Base-by-base conservation (phyloP, 2,113 vertebrate genomes). In the Rhineura floridana region DNA sequence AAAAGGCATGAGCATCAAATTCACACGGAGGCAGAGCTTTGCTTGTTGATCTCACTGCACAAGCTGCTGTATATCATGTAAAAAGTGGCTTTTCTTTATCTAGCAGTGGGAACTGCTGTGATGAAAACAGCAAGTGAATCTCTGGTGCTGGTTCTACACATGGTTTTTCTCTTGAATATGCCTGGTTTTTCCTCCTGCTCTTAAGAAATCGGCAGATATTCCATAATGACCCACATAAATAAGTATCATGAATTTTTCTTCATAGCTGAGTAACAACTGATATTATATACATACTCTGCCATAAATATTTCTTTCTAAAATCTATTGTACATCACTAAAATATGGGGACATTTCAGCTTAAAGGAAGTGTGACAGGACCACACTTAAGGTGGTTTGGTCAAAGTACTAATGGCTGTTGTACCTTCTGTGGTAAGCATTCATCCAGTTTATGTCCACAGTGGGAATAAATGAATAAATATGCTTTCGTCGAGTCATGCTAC, bases 401-500 rank as follows among this genome's bases (percentile, higher is more conserved):
- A 81, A 10, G 69, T 44, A 48, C 84, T 91, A 86, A 92, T 77
- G 89, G 85, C 82, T 92, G 5, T 28, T 85, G 63, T 59, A 52
- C 87, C 88, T 90, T 89, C 92, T 89, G 5, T 50, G 88, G 87
- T 80, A 87, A 95, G 93, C 85, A 46, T 93, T 93, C 91, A 93
- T 93, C 87, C 33, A n/a, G n/a, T 30, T 81, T 92, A 90, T 95
- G 89, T 93, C 93, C 90, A 77, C 4, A 83, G 93, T 93, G 93
- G 87, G 94, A 94, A 91, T 69, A 94, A 92, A 93, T 90, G 69
- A 94, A 93, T 92, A 94, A 95, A 91, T 89, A 90, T 77, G 88
- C 90, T 95, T 92, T 93, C 78, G 42, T 87, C 78, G 30, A 84
- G 72, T 94, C 85, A 88, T 90, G 84, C 92, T 89, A 83, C 81